Base-by-base conservation (phyloP, 2,797 vertebrate genomes). In the Pagetopsis macropterus region DNA sequence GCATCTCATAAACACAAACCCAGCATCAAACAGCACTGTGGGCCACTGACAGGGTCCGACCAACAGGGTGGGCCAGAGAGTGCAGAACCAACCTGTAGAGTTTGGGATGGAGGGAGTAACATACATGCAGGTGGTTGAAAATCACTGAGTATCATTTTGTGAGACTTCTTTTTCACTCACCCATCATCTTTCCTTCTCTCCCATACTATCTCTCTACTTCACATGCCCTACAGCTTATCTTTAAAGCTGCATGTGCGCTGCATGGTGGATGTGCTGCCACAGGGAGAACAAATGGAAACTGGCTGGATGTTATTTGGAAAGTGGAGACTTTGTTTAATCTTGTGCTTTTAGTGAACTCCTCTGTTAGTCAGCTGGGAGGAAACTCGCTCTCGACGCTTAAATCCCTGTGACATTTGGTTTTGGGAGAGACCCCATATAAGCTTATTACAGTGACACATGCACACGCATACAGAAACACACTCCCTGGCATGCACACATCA, bases 1-100 rank as follows among this genome's bases (percentile, higher is more conserved):
- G 79, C 89, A 86, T 83, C 74, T 72, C 75, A 88, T 51, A 90
- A 91, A 93, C 90, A 91, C 55, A 72, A 83, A 81, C 56, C 55
- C 72, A 70, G 81, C 67, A 79, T 86, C 81, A 91, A 90, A 89
- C 81, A 81, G 19, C 17, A 14, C 7, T 13, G 63, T 21, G 65
- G 50, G 80, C 79, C 89, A 87, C 72, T 87, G 84, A 77, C 83
- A 50, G 10, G 13, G 11, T 79, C 27, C 48, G 8, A 70, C 90
- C 91, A 87, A 92, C 85, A 92, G 90, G 86, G 90, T 79, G 90
- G 84, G 89, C 89, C 85, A 90, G 84, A 89, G 90, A 91, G 90
- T 58, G 52, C 78, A 41, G 72, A 84, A 80, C 75, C 21, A 13
- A 67, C 58, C 65, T 76, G 71, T 5, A 0, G 19, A n/a, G 21